A percentile compares a stretch with the other conserved stretches of the same genome.
Conservation (phyloP, 2,888 invertebrate genomes). For the Patella depressa region DNA sequence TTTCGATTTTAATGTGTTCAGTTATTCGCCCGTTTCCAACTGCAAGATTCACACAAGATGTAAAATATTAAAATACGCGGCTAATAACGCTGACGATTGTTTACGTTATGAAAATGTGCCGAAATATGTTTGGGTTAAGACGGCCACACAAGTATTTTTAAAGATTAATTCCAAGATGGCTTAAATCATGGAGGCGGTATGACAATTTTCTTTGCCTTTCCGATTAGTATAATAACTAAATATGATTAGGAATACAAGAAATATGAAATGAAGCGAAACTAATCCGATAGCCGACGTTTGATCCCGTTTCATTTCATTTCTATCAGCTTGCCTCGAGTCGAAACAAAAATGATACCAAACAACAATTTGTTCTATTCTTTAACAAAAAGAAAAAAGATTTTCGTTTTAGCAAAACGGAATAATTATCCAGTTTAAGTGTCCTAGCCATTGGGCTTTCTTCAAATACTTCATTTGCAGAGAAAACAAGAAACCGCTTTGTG, state of each 20-base stretch:
- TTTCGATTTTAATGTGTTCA: no score
- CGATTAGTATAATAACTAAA: neutral
- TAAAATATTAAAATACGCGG: no score
- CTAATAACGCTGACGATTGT: no score
- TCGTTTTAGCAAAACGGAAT: slow-evolving; percentile 9
- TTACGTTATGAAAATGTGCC: no score
- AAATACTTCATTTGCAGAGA: slow-evolving; percentile 7
- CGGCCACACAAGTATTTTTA: no score
- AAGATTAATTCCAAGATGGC: no score
- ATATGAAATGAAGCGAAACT: slow-evolving; percentile 5
- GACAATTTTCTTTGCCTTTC: neutral
- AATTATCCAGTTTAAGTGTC: slow-evolving; percentile 12
- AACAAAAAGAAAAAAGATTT: slow-evolving; percentile 5
- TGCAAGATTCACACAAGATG: no score
- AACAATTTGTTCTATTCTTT: slow-evolving; percentile 3
- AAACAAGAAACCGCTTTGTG: slow-evolving; percentile 13
- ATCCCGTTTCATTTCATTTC: neutral
- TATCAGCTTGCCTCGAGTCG: neutral
- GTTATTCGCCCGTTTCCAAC: no score
- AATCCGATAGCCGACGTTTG: slow-evolving; percentile 4
- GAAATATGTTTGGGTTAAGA: no score
- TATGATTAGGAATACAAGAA: slow-evolving; percentile 9
- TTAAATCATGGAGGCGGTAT: neutral
- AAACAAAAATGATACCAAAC: slow-evolving; percentile 1
- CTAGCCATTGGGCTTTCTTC: slow-evolving; percentile 10